A percentile compares a stretch with the other conserved stretches of the same genome.
phyloP scores from a whole-genome alignment of 2,888 invertebrate genomes.

The Nemoura dubitans region DNA sequence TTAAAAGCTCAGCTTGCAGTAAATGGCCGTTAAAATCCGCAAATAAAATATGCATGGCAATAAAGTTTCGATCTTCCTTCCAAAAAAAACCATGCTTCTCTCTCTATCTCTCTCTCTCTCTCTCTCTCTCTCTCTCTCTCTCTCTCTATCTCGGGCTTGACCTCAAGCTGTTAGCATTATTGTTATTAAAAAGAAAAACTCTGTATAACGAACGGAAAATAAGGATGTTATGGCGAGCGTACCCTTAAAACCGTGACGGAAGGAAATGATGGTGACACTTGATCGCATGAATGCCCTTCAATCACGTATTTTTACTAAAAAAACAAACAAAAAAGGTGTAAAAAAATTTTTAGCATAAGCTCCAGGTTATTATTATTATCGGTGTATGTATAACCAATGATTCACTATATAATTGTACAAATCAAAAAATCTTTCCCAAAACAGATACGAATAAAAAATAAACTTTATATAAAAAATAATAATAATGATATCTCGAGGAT shows the following conservation, averaged over 20 bases:
- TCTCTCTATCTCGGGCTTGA: no score
- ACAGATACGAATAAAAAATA: neutral
- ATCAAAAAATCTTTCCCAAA: neutral
- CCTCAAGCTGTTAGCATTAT: neutral
- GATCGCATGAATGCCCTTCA: neutral
- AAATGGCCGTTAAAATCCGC: no score
- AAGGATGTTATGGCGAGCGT: neutral
- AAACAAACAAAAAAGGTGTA: neutral
- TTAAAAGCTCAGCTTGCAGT: no score
- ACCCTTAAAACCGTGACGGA: neutral
- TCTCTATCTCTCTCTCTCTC: no score
- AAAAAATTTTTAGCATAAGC: neutral
- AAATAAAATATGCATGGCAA: no score
- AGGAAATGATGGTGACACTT: neutral
- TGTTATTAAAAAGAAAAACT: neutral
- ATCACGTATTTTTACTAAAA: neutral
- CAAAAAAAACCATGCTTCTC: no score
- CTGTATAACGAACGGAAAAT: neutral
- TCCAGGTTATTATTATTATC: neutral
- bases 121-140: no score
- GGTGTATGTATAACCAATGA: neutral
- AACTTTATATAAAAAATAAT: neutral
- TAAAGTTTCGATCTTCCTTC: no score
- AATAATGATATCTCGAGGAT: neutral
- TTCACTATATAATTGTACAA: conserved; percentile 7